These are phyloP conservation scores for Agapostemon virescens DNA, from an alignment of 2,888 invertebrate genomes.

Conservation along the genomic window DNA sequence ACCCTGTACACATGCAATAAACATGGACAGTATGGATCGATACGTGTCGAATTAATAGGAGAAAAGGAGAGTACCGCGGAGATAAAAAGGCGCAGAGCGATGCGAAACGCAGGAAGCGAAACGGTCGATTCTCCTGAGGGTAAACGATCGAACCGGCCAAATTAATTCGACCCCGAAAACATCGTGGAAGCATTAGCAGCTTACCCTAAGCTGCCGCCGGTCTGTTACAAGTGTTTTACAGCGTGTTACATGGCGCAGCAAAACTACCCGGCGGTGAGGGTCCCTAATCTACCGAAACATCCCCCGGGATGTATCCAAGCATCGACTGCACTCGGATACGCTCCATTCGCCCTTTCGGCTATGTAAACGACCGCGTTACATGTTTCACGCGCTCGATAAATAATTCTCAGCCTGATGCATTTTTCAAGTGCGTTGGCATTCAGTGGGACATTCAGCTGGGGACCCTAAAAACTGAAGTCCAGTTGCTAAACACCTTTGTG, in stretches of 20 bases:
- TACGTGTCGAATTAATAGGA: not conserved
- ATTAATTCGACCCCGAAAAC: slow-evolving; percentile 79
- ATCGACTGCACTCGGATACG: slow-evolving; percentile 70
- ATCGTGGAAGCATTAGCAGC: slow-evolving; percentile 76
- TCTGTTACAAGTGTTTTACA: slow-evolving; percentile 80
- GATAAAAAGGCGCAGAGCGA: not conserved
- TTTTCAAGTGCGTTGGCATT: slow-evolving; percentile 52
- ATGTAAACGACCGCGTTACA: slow-evolving; percentile 66
- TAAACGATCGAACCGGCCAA: slow-evolving; percentile 76
- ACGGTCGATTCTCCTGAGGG: slow-evolving; percentile 66
- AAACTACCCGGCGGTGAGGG: slow-evolving; percentile 69
- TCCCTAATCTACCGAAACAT: slow-evolving; percentile 80
- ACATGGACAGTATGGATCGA: not conserved
- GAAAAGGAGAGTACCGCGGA: not conserved
- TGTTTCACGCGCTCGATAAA: slow-evolving; percentile 63
- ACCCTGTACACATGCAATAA: not conserved
- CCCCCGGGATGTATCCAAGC: slow-evolving; percentile 73
- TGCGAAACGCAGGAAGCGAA: slow-evolving; percentile 41
- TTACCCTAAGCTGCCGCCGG: slow-evolving; percentile 73
- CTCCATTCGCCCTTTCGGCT: slow-evolving; percentile 70
- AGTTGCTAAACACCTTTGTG: not conserved
- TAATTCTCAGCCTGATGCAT: slow-evolving; percentile 61
- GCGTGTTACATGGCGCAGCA: slow-evolving; percentile 74
- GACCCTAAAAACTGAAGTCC: not conserved
- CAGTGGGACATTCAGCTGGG: slow-evolving; percentile 18